Base-by-base conservation (phyloP, 2,888 invertebrate genomes). In the Sarcophaga variegata region DNA sequence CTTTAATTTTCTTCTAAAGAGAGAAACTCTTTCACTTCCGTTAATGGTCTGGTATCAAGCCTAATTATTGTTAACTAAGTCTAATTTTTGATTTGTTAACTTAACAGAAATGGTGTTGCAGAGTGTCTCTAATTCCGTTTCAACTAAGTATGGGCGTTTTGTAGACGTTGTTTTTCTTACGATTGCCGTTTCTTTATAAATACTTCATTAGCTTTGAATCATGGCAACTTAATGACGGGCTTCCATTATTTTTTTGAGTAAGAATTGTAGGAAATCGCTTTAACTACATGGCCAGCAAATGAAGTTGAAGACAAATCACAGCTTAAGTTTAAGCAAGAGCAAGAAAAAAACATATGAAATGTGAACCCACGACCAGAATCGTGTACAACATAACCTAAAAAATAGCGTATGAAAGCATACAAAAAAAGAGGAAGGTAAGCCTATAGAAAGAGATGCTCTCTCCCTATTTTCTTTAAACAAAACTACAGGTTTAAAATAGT, bases 171-270 rank as follows among this genome's bases (percentile, higher is more conserved):
- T 81, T 69, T 2, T 10, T 37, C 67, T 14, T 47, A 74, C 37
- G 37, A 37, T 37, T 37, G 37, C 37, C 2, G 10, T 37, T 10
- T 37, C 37, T 37, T 37, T 37, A 74, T 81, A 86, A 86, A 86
- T 83, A 83, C 83, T 86, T 86, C 86, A 86, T 86, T 86, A 86
- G 81, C 86, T 81, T 81, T 83, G 83, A 86, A 86, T 86, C 86
- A 86, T 86, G 86, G 83, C 83, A 83, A 86, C 70, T 78, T 81
- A 86, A 81, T 83, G 86, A 83, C 83, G 86, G 63, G 37, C 37
- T 37, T 37, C 37, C 37, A 54, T 69, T 66, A 59, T 83, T 37
- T 49, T 64, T 72, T 37, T 37, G 3, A 37, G 37, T 37, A 37
- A 8, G 37, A 10, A 37, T 10, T 8, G 37, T 37, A 37, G 75